A percentile compares a stretch with the other conserved stretches of the same genome.
Conservation (phyloP, 2,888 invertebrate species). For the Machimus rusticus region DNA sequence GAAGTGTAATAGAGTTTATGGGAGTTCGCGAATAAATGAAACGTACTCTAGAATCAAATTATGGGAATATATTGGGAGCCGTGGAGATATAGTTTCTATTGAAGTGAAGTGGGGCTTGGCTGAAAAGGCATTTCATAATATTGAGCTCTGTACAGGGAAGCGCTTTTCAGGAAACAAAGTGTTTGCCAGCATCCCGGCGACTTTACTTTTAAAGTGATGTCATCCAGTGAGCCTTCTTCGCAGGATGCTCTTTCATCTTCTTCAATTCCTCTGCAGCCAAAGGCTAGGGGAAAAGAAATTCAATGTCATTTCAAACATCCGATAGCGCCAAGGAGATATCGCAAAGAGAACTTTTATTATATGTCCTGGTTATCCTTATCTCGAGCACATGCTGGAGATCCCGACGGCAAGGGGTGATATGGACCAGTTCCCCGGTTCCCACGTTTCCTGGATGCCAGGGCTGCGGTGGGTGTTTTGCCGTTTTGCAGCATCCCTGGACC, state of each 20-base stretch:
- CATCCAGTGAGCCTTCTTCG: not conserved
- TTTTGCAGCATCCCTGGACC: not conserved
- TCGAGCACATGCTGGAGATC: not conserved
- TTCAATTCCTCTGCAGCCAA: not conserved
- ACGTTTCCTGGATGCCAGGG: not conserved
- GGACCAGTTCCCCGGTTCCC: not conserved
- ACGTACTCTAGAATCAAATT: not conserved
- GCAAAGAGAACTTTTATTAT: conserved; percentile 24
- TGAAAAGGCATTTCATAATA: not conserved
- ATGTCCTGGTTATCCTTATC: conserved; percentile 1
- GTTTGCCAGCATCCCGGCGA: not conserved
- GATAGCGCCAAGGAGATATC: conserved; percentile 10
- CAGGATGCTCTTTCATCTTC: conserved; percentile 8
- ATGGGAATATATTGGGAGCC: not conserved
- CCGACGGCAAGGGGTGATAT: not conserved
- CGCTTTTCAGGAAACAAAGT: not conserved
- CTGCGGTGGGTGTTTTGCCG: not conserved
- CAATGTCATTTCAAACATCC: conserved; percentile 14
- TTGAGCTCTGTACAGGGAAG: not conserved
- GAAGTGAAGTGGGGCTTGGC: too few relatives aligned
- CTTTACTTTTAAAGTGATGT: not conserved
- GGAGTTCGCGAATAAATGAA: not conserved
- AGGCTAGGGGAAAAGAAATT: not conserved
- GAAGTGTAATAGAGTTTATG: not conserved
- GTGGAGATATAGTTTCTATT: not conserved